Evolutionary conservation across 2,113 vertebrate genomes (phyloP), one percentile per base, ranked within the genome.

Genomic region (Neolamprologus falcicula): DNA sequence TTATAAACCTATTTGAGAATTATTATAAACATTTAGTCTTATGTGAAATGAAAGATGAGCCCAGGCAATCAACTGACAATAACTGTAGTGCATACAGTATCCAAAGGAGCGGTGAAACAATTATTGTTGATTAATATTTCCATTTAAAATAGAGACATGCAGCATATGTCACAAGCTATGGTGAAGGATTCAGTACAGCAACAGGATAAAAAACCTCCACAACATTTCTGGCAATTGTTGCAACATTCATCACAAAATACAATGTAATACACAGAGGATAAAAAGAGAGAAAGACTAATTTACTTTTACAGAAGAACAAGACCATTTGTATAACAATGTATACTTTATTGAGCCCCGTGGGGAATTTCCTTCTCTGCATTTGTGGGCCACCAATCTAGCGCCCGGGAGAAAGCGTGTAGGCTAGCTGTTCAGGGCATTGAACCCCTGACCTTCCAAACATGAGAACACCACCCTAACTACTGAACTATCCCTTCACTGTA

Each of bases 351-450:
- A 54, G 4, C n/a, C 53, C n/a, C n/a, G 4, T 54, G 10, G n/a
- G 53, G 10, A 7, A 54, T 11, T 21, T 21, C n/a, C 9, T 54
- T 21, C n/a, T 21, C n/a, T 54, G n/a, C 52, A 21, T 53, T 53
- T 53, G 52, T 6, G 52, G 3, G 19, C 52, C 9, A 53, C 52
- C 52, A 21, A 6, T 53, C n/a, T 54, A 12, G 5, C 1, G 1
- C 19, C 19, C 1, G 0, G 52, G 2, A n/a, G 19, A 53, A 52
- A 10, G 19, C 0, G 2, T 24, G 10, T 3, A 7, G 3, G 53
- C n/a, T 54, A 7, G 53, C 10, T 3, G 3, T 54, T 54, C 53
- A 7, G 53, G 53, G n/a, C 0, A 55, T 2, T 55, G 11, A 55
- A 55, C 54, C 4, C 54, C 54, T 55, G 54, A 55, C 21, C 6